phyloP scores from a whole-genome alignment of 2,888 invertebrate genomes.

The Scaptomyza parva region DNA sequence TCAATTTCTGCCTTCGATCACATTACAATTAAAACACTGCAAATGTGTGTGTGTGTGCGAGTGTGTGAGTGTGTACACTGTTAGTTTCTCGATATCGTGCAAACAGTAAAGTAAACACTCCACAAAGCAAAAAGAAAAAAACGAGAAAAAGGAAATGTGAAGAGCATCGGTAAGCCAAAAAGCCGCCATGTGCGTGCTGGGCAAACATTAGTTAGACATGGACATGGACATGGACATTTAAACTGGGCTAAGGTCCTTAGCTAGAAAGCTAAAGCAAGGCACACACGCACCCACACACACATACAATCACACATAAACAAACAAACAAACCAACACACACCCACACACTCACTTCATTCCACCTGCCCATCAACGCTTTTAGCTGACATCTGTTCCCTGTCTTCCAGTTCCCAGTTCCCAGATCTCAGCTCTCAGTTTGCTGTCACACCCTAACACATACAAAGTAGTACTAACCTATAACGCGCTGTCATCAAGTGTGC shows the following conservation, averaged over 20 bases:
- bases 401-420: not conserved
- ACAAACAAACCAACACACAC: not conserved
- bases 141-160: not conserved
- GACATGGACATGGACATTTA: constrained; percentile 11
- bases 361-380: constrained; percentile 15
- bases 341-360: constrained; percentile 7
- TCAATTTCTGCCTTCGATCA: too few species aligned
- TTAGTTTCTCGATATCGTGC: constrained; percentile 1
- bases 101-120: constrained; percentile 13
- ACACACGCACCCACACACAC: constrained; percentile 1
- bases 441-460: constrained; percentile 9
- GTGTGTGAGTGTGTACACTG: constrained; percentile 12
- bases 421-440: constrained; percentile 6
- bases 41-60: not conserved
- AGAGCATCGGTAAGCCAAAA: constrained; percentile 40
- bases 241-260: constrained; percentile 18
- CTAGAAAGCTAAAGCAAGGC: constrained; percentile 7
- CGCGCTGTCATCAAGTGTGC: not conserved
- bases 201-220: constrained; percentile 53
- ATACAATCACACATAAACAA: not conserved
- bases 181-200: constrained; percentile 58
- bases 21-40: too few species aligned
- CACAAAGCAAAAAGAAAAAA: too few species aligned
- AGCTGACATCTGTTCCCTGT: constrained; percentile 23
- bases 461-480: not conserved